Base-by-base conservation (phyloP, 2,113 vertebrate genomes). In the Quiscalus mexicanus region DNA sequence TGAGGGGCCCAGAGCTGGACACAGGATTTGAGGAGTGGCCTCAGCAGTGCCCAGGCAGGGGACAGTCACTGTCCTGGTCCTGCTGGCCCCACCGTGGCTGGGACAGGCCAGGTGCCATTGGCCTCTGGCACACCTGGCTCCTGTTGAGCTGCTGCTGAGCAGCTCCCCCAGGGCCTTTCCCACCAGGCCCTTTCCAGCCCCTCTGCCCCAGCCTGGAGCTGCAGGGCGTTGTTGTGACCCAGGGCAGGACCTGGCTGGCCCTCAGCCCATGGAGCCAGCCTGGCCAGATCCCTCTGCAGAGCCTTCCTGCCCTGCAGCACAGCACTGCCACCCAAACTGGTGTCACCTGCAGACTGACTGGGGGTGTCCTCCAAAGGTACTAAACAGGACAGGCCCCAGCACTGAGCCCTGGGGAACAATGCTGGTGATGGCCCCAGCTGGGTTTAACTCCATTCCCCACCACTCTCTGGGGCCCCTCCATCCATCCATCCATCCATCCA, bases 401-500 rank as follows among this genome's bases (percentile, higher is more conserved):
- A 58, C 45, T 37, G 50, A 58, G 31, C 52, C 45, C 65, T 75
- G 50, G 24, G 27, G 33, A 63, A 27, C 65, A 49, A 23, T 30
- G 7, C 70, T 50, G 15, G 15, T 79, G 52, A 41, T 0, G 2
- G 25, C 15, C 2, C 39, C 63, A 55, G 4, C 5, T 42, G 58
- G 24, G 39, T 90, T 55, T 79, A 55, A 41, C 28, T 79, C 37
- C 39, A 20, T 50, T 85, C 75, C 27, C 55, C 60, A n/a, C 22
- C 15, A 27, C 56, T 33, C 33, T n/a, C n/a, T 76, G 39, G 42
- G 39, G 39, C 25, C 35, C 0, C 0, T 25, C 42, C 55, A 9
- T 37, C 37, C 37, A n/a, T 56, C 53, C 31, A 56, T 56, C 53
- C 20, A 33, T n/a, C 53, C 52, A 49, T n/a, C 33, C 55, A 56